Evolutionary conservation across 1,140 invertebrate species (phyloP).

Genomic region (Heterodera carotae): DNA sequence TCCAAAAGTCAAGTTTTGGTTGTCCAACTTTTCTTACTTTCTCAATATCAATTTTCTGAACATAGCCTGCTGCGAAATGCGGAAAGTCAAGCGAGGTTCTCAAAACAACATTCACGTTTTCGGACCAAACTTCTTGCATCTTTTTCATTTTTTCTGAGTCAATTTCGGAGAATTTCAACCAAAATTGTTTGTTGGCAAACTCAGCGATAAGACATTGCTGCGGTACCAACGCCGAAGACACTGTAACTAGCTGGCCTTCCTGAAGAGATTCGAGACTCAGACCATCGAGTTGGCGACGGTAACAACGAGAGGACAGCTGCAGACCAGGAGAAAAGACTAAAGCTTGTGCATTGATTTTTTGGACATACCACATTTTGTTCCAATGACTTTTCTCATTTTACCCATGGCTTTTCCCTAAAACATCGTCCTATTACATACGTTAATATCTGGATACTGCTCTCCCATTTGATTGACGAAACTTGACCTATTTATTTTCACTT

Average conservation of each 20-base stretch:
- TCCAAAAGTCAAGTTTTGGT: constrained; percentile 4
- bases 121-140: background rate
- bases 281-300: background rate
- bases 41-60: background rate
- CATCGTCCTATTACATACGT: too few species aligned
- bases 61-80: background rate
- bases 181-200: background rate
- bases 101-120: background rate
- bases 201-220: background rate
- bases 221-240: background rate
- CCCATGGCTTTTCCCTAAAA: too few species aligned
- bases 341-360: background rate
- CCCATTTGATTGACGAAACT: too few species aligned
- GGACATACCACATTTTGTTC: background rate
- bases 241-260: background rate
- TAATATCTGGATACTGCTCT: too few species aligned
- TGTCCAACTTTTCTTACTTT: background rate
- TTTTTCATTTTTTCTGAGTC: background rate
- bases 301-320: background rate
- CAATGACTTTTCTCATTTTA: background rate
- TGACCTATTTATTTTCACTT: too few species aligned
- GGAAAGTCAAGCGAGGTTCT: background rate
- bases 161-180: constrained; percentile 1
- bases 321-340: background rate
- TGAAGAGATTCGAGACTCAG: background rate